Conservation (phyloP, 2,888 invertebrate genomes). For the Plagodis dolabraria region DNA sequence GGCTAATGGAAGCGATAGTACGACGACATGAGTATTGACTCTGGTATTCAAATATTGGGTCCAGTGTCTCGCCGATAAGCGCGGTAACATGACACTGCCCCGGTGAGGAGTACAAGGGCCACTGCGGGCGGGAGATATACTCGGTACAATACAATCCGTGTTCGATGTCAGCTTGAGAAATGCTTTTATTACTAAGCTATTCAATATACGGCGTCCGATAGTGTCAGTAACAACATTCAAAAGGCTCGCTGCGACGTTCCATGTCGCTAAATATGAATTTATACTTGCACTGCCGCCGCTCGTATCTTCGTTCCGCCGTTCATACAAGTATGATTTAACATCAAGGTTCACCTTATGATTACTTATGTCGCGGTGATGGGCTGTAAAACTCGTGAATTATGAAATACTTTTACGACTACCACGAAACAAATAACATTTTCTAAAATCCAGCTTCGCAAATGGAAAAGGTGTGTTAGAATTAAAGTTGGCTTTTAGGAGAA, state of each 20-base stretch:
- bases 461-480: conserved; percentile 26
- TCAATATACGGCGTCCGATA: conserved; percentile 51
- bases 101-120: conserved; percentile 47
- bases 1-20: conserved; percentile 50
- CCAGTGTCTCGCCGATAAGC: conserved; percentile 63
- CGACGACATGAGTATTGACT: conserved; percentile 54
- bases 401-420: conserved; percentile 46
- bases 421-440: conserved; percentile 25
- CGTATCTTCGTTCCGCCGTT: conserved; percentile 6
- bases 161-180: conserved; percentile 41
- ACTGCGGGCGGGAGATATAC: conserved; percentile 31
- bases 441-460: conserved; percentile 22
- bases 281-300: conserved; percentile 24
- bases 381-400: conserved; percentile 50
- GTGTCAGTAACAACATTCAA: conserved; percentile 53
- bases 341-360: conserved; percentile 6
- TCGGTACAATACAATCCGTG: conserved; percentile 41
- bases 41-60: conserved; percentile 64
- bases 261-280: conserved; percentile 49
- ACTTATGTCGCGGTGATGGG: conserved; percentile 47
- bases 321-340: conserved; percentile 30
- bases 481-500: conserved; percentile 9
- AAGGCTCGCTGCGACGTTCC: conserved; percentile 48
- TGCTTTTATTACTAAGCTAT: conserved; percentile 52
- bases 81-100: conserved; percentile 62